phyloP scores from a whole-genome alignment of 2,113 vertebrate species.

The Gymnobelideus leadbeateri region DNA sequence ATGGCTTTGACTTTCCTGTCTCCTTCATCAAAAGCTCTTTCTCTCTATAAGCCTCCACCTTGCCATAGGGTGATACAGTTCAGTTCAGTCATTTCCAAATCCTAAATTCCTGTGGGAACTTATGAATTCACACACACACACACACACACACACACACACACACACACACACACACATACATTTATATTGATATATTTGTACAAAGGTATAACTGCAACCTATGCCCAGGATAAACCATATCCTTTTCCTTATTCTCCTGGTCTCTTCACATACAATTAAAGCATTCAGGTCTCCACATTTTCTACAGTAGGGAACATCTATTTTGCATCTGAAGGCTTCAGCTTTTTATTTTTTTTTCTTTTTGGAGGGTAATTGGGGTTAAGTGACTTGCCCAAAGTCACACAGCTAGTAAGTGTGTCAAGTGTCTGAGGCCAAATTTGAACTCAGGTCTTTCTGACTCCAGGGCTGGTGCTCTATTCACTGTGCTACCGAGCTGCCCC shows the following conservation, averaged over 20 bases:
- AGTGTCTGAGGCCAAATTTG: no score
- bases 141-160: no score
- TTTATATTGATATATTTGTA: not conserved
- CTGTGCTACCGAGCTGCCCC: no score
- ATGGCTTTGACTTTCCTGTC: not conserved
- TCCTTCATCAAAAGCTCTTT: not conserved
- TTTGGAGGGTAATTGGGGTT: no score
- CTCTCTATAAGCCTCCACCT: not conserved
- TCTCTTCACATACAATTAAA: not conserved
- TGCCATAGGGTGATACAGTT: not conserved
- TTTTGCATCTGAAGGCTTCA: not conserved
- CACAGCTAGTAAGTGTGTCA: no score
- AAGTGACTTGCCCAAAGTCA: no score
- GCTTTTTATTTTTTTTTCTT: not conserved
- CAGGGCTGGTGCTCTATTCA: no score
- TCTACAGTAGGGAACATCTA: not conserved
- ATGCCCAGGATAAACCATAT: not conserved
- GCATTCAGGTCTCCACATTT: not conserved
- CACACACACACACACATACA: no score
- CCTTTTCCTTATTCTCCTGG: not conserved
- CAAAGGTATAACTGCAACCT: not conserved
- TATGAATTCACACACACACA: no score
- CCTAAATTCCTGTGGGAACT: not conserved
- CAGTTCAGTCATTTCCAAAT: not conserved
- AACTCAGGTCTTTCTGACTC: no score